Conservation (phyloP, 2,888 invertebrate species). For the Keiferia lycopersicella region DNA sequence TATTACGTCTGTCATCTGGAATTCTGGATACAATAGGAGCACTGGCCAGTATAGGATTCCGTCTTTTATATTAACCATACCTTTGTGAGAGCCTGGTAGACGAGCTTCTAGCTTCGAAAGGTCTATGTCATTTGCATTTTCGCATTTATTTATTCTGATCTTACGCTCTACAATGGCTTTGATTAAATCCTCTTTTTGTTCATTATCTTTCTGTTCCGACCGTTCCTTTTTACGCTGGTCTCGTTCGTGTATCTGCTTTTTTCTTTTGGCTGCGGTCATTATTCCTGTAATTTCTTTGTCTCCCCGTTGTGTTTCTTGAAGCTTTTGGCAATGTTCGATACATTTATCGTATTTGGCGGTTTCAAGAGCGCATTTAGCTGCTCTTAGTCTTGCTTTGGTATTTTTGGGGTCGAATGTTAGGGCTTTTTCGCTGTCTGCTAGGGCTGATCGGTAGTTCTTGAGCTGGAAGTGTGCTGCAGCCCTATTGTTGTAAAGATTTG, state of each 20-base stretch:
- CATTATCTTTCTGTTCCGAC: conserved; percentile 62
- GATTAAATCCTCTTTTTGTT: conserved; percentile 64
- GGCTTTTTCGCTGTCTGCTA: conserved; percentile 90
- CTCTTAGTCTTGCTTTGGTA: conserved; percentile 87
- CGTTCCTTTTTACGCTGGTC: conserved; percentile 79
- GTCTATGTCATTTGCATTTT: conserved; percentile 69
- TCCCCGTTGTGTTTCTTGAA: conserved; percentile 80
- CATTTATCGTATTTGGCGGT: conserved; percentile 86
- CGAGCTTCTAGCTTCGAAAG: conserved; percentile 83
- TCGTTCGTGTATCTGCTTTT: conserved; percentile 72
- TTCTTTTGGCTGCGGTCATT: conserved; percentile 69
- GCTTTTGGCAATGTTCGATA: conserved; percentile 85
- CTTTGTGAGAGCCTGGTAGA: conserved; percentile 83
- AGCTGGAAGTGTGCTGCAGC: conserved; percentile 94
- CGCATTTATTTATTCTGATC: conserved; percentile 79
- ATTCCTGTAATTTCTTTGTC: conserved; percentile 73
- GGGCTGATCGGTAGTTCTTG: conserved; percentile 89
- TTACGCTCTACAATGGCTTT: conserved; percentile 70
- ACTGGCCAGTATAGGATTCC: conserved; percentile 91
- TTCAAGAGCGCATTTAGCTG: conserved; percentile 87
- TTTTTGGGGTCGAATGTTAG: conserved; percentile 88
- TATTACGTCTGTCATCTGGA: conserved; percentile 92
- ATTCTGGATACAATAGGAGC: conserved; percentile 93
- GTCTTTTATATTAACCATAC: conserved; percentile 83
- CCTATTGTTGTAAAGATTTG: conserved; percentile 94